Conservation (phyloP, 2,797 vertebrate genomes). For the Sebastes nivosus region DNA sequence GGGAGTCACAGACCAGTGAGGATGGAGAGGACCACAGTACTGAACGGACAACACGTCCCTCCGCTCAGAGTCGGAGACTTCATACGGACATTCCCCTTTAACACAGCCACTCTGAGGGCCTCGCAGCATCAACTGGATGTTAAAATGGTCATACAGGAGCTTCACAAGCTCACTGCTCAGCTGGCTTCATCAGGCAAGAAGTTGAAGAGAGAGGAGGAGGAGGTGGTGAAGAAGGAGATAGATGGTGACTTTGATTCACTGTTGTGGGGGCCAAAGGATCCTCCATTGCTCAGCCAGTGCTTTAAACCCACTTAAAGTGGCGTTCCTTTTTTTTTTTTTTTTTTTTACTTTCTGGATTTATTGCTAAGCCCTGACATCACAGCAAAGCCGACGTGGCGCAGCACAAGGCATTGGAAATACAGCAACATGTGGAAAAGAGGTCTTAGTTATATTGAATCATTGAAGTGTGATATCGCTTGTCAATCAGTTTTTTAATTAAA, state of each 20-base stretch:
- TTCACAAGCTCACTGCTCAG: slow-evolving; percentile 75
- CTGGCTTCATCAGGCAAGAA: slow-evolving; percentile 29
- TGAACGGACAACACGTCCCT: slow-evolving; percentile 44
- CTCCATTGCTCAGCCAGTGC: slow-evolving; percentile 68
- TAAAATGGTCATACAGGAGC: slow-evolving; percentile 77
- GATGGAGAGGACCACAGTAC: slow-evolving; percentile 21
- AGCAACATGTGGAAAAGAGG: neutral
- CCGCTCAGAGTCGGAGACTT: slow-evolving; percentile 81
- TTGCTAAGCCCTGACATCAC: accelerated
- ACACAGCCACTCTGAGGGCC: slow-evolving; percentile 77
- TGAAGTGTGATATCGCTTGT: neutral
- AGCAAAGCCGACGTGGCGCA: too few species aligned
- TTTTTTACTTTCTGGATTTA: neutral
- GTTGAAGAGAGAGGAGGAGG: neutral
- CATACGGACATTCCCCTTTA: slow-evolving; percentile 88
- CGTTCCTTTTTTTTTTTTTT: neutral
- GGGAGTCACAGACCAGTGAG: slow-evolving; percentile 13
- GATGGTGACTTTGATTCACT: slow-evolving; percentile 58
- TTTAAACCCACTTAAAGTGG: slow-evolving; percentile 16
- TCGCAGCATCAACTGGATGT: slow-evolving; percentile 77
- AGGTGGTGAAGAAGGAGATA: neutral
- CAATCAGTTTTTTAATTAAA: neutral
- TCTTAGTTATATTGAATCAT: neutral
- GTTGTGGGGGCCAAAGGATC: slow-evolving; percentile 78
- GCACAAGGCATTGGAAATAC: too few species aligned